Evolutionary conservation across 2,888 invertebrate species (phyloP).

Genomic region (Trissolcus japonicus): DNA sequence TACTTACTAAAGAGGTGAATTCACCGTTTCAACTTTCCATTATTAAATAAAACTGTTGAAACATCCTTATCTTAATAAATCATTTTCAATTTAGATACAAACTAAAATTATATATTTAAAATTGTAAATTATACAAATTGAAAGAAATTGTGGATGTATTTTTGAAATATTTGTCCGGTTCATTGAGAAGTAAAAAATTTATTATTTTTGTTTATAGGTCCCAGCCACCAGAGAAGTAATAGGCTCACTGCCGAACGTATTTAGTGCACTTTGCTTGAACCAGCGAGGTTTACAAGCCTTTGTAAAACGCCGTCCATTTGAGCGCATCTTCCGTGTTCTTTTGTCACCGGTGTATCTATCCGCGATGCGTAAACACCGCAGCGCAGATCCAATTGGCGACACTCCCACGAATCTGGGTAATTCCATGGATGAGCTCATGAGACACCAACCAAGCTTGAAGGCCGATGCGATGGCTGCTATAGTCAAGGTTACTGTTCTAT

Average conservation of each 20-base stretch:
- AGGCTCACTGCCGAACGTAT: slow-evolving; percentile 91
- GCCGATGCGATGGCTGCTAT: slow-evolving; percentile 88
- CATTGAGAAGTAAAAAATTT: slow-evolving; percentile 1
- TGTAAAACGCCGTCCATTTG: slow-evolving; percentile 87
- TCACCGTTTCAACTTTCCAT: background rate
- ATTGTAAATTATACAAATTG: background rate
- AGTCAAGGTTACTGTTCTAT: slow-evolving; percentile 78
- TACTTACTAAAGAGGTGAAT: slow-evolving; percentile 86
- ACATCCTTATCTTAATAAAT: background rate
- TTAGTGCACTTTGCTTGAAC: slow-evolving; percentile 91
- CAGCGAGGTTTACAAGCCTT: slow-evolving; percentile 87
- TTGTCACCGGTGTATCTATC: slow-evolving; percentile 89
- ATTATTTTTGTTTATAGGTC: slow-evolving; percentile 70
- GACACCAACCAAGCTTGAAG: slow-evolving; percentile 90
- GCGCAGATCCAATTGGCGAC: slow-evolving; percentile 86
- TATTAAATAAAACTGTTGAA: background rate
- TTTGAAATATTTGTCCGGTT: no score
- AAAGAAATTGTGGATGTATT: slow-evolving; percentile 1
- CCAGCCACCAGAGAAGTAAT: slow-evolving; percentile 86
- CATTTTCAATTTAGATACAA: no score
- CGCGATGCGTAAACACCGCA: slow-evolving; percentile 89
- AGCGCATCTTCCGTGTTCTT: slow-evolving; percentile 86
- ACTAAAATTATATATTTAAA: no score
- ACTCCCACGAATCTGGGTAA: slow-evolving; percentile 90
- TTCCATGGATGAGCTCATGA: slow-evolving; percentile 92